Percentiles rank a stretch among this genome's conserved stretches.
Evolutionary conservation across 2,797 vertebrate genomes (phyloP).

Genomic region (Gallinago stenura): DNA sequence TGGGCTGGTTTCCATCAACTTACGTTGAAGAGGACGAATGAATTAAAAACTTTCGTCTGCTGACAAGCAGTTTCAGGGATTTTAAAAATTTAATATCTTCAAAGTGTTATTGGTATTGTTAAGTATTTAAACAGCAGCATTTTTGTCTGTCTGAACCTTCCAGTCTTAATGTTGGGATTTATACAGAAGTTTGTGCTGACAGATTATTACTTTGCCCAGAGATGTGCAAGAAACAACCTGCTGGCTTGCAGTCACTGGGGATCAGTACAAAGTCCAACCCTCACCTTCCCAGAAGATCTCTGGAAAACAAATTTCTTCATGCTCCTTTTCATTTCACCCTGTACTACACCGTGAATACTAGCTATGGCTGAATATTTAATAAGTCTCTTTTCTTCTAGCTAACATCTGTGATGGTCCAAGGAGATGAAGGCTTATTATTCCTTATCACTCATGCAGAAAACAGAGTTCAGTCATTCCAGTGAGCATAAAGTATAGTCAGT

Average conservation of each 20-base stretch:
- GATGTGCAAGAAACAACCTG: conserved; percentile 69
- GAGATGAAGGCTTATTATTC: conserved; percentile 56
- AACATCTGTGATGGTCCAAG: conserved; percentile 33
- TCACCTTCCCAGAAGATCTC: conserved; percentile 60
- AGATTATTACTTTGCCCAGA: conserved; percentile 73
- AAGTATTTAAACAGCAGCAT: conserved; percentile 60
- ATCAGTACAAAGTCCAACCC: conserved; percentile 71
- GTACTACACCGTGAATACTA: conserved; percentile 10
- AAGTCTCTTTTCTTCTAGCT: conserved; percentile 14
- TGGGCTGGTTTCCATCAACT: conserved; percentile 98
- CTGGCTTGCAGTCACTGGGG: conserved; percentile 49
- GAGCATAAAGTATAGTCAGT: conserved; percentile 3
- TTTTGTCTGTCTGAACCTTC: conserved; percentile 63
- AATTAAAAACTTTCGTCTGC: conserved; percentile 27
- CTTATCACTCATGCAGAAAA: conserved; percentile 44
- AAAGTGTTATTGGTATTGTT: conserved; percentile 35
- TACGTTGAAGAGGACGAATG: conserved; percentile 97
- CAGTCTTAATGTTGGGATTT: conserved; percentile 72
- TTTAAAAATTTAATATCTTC: conserved; percentile 39
- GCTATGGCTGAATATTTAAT: conserved; percentile 69
- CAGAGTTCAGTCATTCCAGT: conserved; percentile 11
- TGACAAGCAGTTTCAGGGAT: conserved; percentile 66
- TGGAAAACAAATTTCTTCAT: conserved; percentile 43
- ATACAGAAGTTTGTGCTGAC: conserved; percentile 69
- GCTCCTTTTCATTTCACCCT: conserved; percentile 54